phyloP scores from a whole-genome alignment of 2,113 vertebrate species.

The Tyrannus savana region DNA sequence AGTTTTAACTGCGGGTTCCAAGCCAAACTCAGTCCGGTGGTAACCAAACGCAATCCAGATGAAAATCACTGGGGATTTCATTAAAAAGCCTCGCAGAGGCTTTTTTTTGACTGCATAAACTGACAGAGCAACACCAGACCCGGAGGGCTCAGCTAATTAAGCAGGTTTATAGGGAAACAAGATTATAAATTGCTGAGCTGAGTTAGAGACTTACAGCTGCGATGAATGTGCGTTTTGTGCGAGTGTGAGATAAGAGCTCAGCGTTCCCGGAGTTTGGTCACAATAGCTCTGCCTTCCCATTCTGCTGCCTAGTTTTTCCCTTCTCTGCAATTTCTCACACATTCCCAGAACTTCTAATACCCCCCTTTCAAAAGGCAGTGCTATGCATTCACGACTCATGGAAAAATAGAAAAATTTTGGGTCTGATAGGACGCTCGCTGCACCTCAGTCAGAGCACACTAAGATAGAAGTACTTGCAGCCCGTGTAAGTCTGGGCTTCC shows the following conservation, averaged over 20 bases:
- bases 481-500: background rate
- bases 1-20: background rate
- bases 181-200: background rate
- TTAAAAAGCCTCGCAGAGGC: background rate
- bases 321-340: background rate
- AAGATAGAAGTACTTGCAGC: background rate
- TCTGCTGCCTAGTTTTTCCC: background rate
- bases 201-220: background rate
- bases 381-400: background rate
- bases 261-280: background rate
- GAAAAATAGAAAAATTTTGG: background rate
- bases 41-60: background rate
- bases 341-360: background rate
- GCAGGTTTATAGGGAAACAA: background rate
- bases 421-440: background rate
- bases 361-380: background rate
- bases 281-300: background rate
- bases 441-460: background rate
- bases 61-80: background rate
- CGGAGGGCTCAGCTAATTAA: slow-evolving; percentile 7
- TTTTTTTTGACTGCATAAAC: background rate
- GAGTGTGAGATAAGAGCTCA: background rate
- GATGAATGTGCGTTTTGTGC: background rate
- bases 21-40: background rate
- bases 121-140: background rate